Percentiles rank a stretch among this genome's conserved stretches.
Conservation (phyloP, 2,797 vertebrate genomes). For the Phataginus tricuspis region DNA sequence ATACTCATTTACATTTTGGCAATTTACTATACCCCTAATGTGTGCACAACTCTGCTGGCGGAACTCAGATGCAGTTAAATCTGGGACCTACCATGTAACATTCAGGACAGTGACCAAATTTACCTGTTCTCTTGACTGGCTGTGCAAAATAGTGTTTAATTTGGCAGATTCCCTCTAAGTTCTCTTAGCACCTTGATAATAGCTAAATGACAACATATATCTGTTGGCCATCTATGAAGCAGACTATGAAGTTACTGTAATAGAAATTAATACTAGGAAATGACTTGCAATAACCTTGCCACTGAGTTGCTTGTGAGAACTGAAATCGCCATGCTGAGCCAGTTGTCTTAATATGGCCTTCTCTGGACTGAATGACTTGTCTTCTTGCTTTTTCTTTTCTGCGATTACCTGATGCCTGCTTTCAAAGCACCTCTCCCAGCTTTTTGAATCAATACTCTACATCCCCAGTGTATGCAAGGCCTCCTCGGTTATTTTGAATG, state of each 20-base stretch:
- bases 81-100: neutral
- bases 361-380: neutral
- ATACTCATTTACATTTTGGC: neutral
- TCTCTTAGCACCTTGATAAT: neutral
- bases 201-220: neutral
- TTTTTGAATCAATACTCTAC: neutral
- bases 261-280: conserved; percentile 16
- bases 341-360: neutral
- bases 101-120: neutral
- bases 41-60: neutral
- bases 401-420: neutral
- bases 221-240: neutral
- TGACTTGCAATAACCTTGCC: neutral
- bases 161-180: neutral
- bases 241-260: neutral
- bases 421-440: neutral
- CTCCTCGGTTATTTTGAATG: neutral
- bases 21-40: neutral
- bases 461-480: neutral
- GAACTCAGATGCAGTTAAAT: neutral
- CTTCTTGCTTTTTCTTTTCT: neutral
- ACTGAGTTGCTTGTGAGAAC: neutral
- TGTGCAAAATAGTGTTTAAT: neutral
- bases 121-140: neutral
- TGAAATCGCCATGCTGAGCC: neutral